Evolutionary conservation across 2,888 invertebrate genomes (phyloP).

Genomic region (Adineta ricciae): DNA sequence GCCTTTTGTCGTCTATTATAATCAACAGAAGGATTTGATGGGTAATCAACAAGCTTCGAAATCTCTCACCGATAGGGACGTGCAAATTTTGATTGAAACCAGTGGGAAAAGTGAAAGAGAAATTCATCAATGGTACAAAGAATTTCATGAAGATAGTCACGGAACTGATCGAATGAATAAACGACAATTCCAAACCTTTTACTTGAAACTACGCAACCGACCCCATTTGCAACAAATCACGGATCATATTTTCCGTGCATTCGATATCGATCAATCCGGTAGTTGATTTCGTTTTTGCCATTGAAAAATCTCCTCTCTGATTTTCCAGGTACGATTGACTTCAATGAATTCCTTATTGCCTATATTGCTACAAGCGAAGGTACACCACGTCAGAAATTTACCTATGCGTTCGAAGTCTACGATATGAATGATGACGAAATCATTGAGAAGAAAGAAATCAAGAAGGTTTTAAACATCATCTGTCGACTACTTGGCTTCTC

Average conservation of each 20-base stretch:
- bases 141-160: not conserved
- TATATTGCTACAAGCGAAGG: not conserved
- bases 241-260: constrained; percentile 4
- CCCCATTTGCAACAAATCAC: not conserved
- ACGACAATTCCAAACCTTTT: not conserved
- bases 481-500: not conserved
- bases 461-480: not conserved
- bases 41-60: not conserved
- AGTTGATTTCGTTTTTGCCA: not conserved
- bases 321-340: constrained; percentile 31
- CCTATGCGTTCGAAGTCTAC: not conserved
- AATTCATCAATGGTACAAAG: not conserved
- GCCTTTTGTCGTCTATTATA: no score
- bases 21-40: no score
- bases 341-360: constrained; percentile 27
- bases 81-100: not conserved
- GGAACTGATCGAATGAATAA: not conserved
- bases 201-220: not conserved
- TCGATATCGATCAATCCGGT: not conserved
- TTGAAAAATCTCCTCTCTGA: no score
- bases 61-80: not conserved
- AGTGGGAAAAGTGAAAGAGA: not conserved
- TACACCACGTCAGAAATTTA: not conserved
- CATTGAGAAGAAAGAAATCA: not conserved
- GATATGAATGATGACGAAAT: not conserved